Conservation (phyloP, 2,888 invertebrate species). For the Thyatira batis region DNA sequence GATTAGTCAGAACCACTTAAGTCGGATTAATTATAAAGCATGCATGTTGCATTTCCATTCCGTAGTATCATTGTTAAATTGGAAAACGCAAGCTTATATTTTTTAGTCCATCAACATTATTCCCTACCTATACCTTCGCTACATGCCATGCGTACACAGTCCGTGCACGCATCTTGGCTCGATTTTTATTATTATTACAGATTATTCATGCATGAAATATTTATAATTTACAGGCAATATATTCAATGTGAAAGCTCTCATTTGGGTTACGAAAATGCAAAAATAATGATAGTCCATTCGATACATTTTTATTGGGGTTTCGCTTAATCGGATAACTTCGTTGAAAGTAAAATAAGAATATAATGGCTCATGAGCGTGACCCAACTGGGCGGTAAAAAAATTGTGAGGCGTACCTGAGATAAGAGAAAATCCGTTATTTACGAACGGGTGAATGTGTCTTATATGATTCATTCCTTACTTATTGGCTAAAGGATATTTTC, state of each 20-base stretch:
- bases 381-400: conserved; percentile 19
- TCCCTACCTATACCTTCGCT: too few relatives aligned
- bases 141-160: too few relatives aligned
- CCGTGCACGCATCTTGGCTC: too few relatives aligned
- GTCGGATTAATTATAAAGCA: too few relatives aligned
- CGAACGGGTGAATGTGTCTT: conserved; percentile 16
- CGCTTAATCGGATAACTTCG: conserved; percentile 40
- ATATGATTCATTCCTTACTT: conserved; percentile 5
- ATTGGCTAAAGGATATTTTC: neutral
- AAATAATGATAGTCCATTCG: conserved; percentile 43
- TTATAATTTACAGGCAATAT: neutral
- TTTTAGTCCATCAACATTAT: too few relatives aligned
- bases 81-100: too few relatives aligned
- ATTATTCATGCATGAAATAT: neutral
- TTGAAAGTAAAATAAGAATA: conserved; percentile 23
- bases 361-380: conserved; percentile 25
- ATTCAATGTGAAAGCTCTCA: neutral
- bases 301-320: conserved; percentile 33
- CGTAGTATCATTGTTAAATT: too few relatives aligned
- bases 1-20: too few relatives aligned
- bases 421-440: conserved; percentile 21
- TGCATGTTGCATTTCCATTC: too few relatives aligned
- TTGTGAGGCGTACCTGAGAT: conserved; percentile 38
- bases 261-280: conserved; percentile 35
- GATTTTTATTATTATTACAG: too few relatives aligned